These are phyloP conservation scores for Ichneumoninae sp. DNA, from an alignment of 2,888 invertebrate genomes.

Conservation along the genomic window DNA sequence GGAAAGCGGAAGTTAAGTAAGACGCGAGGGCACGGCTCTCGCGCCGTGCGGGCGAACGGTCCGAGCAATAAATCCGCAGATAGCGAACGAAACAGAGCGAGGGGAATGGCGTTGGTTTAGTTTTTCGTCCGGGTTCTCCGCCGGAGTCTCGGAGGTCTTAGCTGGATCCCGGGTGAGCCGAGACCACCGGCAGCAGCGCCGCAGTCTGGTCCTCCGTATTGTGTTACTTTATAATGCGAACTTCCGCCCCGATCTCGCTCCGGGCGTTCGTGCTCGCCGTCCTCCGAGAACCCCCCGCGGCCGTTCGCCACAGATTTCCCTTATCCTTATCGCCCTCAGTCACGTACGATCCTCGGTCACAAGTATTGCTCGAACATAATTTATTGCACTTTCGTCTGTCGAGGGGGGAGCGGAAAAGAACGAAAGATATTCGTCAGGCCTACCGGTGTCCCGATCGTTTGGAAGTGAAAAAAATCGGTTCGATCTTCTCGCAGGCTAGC, in stretches of 20 bases:
- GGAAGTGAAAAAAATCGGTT: constrained; percentile 12
- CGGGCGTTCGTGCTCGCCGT: constrained; percentile 9
- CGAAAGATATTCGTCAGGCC: background rate
- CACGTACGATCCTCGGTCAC: constrained; percentile 54
- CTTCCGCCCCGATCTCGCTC: constrained; percentile 42
- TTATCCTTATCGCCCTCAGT: constrained; percentile 67
- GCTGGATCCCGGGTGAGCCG: constrained; percentile 27
- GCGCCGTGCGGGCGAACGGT: constrained; percentile 66
- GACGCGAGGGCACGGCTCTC: constrained; percentile 62
- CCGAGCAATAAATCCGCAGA: constrained; percentile 74
- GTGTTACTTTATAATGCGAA: constrained; percentile 63
- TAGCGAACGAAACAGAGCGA: constrained; percentile 67
- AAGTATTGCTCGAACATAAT: constrained; percentile 40
- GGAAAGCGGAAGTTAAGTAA: constrained; percentile 74
- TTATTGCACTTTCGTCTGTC: background rate
- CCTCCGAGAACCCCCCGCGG: constrained; percentile 15
- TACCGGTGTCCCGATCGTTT: constrained; percentile 5
- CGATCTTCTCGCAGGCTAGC: constrained; percentile 14
- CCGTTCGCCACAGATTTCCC: constrained; percentile 59
- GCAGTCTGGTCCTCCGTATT: constrained; percentile 40
- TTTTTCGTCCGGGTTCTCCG: constrained; percentile 41
- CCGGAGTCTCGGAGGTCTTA: constrained; percentile 29
- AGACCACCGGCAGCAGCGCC: constrained; percentile 25
- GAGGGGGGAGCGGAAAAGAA: background rate
- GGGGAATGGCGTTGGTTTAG: constrained; percentile 64